These are phyloP conservation scores for Phenganax stokvisi DNA, from an alignment of 92 coral and sea anemone genomes.

Conservation along the genomic window DNA sequence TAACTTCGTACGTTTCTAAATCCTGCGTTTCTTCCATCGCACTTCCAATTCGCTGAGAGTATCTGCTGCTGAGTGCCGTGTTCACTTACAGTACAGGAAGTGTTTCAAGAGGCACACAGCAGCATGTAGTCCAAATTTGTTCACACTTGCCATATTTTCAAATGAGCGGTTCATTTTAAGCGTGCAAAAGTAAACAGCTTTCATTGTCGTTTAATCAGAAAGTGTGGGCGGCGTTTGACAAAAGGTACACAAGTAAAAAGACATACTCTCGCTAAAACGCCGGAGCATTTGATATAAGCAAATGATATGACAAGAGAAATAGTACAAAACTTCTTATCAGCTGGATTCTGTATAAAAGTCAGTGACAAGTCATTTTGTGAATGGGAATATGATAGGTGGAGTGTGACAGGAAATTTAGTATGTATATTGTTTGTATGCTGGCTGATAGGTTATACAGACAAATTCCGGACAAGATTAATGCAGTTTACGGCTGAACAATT, in stretches of 20 bases:
- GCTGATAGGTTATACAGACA: slow-evolving; percentile 4
- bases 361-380: neutral
- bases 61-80: neutral
- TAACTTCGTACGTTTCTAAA: neutral
- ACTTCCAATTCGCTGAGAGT: neutral
- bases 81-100: slow-evolving; percentile 11
- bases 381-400: neutral
- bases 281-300: neutral
- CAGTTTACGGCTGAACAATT: slow-evolving; percentile 5
- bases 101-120: slow-evolving; percentile 3
- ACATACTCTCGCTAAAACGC: neutral
- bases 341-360: neutral
- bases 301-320: neutral
- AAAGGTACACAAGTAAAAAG: neutral
- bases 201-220: slow-evolving; percentile 20
- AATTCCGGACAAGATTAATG: neutral
- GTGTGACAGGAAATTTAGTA: neutral
- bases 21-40: slow-evolving; percentile 4
- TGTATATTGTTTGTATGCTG: neutral
- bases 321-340: neutral
- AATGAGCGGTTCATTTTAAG: slow-evolving; percentile 20
- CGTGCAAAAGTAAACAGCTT: slow-evolving; percentile 18
- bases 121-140: slow-evolving; percentile 16
- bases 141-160: neutral
- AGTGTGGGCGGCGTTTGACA: slow-evolving; percentile 14